Base-by-base conservation (phyloP, 1,140 invertebrate species). In the Ectropis grisescens region DNA sequence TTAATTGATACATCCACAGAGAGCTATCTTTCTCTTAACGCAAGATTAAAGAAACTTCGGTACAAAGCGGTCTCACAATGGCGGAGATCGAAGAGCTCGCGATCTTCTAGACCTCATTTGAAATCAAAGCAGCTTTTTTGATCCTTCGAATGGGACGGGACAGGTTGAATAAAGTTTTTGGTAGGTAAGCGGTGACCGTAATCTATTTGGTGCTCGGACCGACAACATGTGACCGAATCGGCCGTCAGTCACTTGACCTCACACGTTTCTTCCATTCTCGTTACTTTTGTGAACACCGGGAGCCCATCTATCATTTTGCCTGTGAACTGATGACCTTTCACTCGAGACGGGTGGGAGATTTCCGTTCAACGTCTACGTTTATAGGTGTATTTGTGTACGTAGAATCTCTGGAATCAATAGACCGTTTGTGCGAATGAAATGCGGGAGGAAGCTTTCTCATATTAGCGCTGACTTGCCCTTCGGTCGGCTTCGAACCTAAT, bases 261-360 rank as follows among this genome's bases (percentile, higher is more conserved):
- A 55, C 60, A 53, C 54, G 50, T 61, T 59, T 54, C 52, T 53
- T 48, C 39, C 29, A 58, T 58, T 53, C 43, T 59, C 50, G 55
- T 52, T 56, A 61, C 58, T 61, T 60, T 61, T 59, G 57, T 58
- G 55, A 55, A 37, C 37, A 41, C 37, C 46, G 40, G 43, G 47
- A 48, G 51, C 43, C 43, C 61, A 66, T 66, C 55, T 57, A 59
- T 66, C 61, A 66, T 66, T 50, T 60, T 55, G 33, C 45, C 35
- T 34, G 26, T 40, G 37, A 46, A 55, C 41, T 49, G 40, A 56
- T 48, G 50, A 54, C 46, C 51, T 58, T 53, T 45, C 43, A 46
- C 40, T 48, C 42, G 4, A n/a, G 47, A 52, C 37, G 37, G 13
- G 11, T 33, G 25, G 37, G 35, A 45, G 46, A 48, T 52, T 58